Percentiles rank a stretch among this genome's conserved stretches.
These are phyloP conservation scores for Brassicogethes aeneus DNA, from an alignment of 2,888 invertebrate genomes.

Conservation along the genomic window DNA sequence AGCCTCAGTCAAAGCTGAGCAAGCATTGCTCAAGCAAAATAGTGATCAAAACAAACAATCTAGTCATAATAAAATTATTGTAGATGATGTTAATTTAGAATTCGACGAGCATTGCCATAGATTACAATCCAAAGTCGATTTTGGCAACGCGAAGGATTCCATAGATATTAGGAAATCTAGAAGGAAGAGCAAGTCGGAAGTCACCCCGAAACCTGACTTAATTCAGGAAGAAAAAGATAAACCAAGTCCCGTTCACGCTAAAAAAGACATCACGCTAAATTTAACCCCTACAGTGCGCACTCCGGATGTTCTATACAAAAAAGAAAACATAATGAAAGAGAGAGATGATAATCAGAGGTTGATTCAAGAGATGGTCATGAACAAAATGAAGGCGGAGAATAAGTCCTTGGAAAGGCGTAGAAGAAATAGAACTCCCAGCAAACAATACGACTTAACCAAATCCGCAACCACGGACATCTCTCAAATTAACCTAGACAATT, in stretches of 20 bases:
- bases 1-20: constrained; percentile 20
- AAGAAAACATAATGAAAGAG: constrained; percentile 68
- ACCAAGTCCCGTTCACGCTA: constrained; percentile 30
- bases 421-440: constrained; percentile 43
- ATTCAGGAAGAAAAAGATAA: constrained; percentile 38
- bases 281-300: constrained; percentile 20
- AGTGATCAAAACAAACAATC: constrained; percentile 11
- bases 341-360: constrained; percentile 75
- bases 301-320: constrained; percentile 32
- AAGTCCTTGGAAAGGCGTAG: constrained; percentile 51
- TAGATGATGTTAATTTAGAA: constrained; percentile 24
- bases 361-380: constrained; percentile 75
- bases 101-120: constrained; percentile 57
- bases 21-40: constrained; percentile 14
- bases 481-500: constrained; percentile 16
- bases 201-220: constrained; percentile 30
- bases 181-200: constrained; percentile 38
- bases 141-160: constrained; percentile 60
- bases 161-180: constrained; percentile 55
- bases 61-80: constrained; percentile 12
- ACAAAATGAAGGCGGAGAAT: constrained; percentile 61
- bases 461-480: constrained; percentile 32
- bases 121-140: constrained; percentile 59
- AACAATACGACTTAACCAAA: constrained; percentile 31
- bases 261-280: constrained; percentile 20